Evolutionary conservation across 2,888 invertebrate species (phyloP).

Genomic region (Agriopis aurantiaria): DNA sequence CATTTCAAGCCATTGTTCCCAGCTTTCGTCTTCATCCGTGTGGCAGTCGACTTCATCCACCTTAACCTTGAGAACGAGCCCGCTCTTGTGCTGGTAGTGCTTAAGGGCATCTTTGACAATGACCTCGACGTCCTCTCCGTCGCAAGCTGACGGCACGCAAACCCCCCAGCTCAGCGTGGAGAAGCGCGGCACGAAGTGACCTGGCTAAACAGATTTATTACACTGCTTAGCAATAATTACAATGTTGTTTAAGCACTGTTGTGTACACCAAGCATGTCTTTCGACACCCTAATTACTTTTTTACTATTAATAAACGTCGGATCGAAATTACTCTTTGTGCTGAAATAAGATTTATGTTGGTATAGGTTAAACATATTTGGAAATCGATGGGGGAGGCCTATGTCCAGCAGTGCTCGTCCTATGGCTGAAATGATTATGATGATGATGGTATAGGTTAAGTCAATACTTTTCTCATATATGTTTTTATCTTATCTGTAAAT

Average conservation of each 20-base stretch:
- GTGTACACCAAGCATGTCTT: background rate
- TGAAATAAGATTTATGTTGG: too few relatives aligned
- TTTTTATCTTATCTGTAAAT: too few relatives aligned
- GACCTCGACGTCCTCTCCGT: slow-evolving; percentile 85
- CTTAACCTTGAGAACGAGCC: slow-evolving; percentile 87
- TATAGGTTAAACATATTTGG: too few relatives aligned
- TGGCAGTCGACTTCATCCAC: slow-evolving; percentile 88
- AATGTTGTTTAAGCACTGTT: background rate
- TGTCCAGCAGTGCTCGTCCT: too few relatives aligned
- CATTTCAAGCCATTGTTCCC: slow-evolving; percentile 72
- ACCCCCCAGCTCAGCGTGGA: slow-evolving; percentile 90
- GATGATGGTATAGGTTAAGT: too few relatives aligned
- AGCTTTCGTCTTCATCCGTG: slow-evolving; percentile 70
- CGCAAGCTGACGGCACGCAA: slow-evolving; percentile 89
- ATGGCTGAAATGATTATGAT: too few relatives aligned
- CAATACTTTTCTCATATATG: too few relatives aligned
- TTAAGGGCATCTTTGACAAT: slow-evolving; percentile 86
- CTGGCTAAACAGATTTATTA: slow-evolving; percentile 86
- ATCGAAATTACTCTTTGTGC: too few relatives aligned
- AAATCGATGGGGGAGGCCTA: too few relatives aligned
- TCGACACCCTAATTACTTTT: background rate
- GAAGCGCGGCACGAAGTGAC: slow-evolving; percentile 90
- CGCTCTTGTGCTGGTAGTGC: slow-evolving; percentile 87
- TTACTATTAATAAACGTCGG: background rate
- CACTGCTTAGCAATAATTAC: slow-evolving; percentile 20